Percentiles rank a stretch among this genome's conserved stretches.
Evolutionary conservation across 2,888 invertebrate genomes (phyloP).

Genomic region (Rhingia campestris): DNA sequence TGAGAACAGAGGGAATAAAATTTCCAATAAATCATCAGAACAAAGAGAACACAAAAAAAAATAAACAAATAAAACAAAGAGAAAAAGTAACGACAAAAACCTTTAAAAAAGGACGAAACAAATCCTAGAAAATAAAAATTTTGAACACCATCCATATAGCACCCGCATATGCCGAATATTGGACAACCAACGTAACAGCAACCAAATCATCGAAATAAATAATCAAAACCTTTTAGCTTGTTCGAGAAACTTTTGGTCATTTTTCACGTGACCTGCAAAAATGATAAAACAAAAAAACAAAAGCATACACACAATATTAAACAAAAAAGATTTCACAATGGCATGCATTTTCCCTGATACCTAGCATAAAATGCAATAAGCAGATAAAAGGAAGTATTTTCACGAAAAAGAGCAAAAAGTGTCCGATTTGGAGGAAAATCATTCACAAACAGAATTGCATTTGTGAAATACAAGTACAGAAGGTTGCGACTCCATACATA

Average conservation of each 20-base stretch:
- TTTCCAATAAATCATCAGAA: constrained; percentile 71
- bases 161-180: background rate
- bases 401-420: background rate
- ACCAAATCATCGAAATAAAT: constrained; percentile 71
- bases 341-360: constrained; percentile 39
- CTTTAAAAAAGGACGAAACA: constrained; percentile 24
- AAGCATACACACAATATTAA: constrained; percentile 4
- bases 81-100: constrained; percentile 38
- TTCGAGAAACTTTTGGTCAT: constrained; percentile 63
- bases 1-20: constrained; percentile 74
- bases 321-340: background rate
- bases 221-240: constrained; percentile 73
- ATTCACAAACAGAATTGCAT: constrained; percentile 44
- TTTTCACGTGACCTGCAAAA: constrained; percentile 71
- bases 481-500: no score
- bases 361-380: constrained; percentile 60
- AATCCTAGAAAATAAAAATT: constrained; percentile 20
- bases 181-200: constrained; percentile 44
- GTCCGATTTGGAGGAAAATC: constrained; percentile 34
- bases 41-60: constrained; percentile 37
- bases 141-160: constrained; percentile 17
- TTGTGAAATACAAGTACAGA: constrained; percentile 28
- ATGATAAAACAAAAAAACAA: constrained; percentile 42
- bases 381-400: constrained; percentile 15
- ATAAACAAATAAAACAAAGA: constrained; percentile 1